phyloP scores from a whole-genome alignment of 2,113 vertebrate species.

The Tachysurus vachellii region DNA sequence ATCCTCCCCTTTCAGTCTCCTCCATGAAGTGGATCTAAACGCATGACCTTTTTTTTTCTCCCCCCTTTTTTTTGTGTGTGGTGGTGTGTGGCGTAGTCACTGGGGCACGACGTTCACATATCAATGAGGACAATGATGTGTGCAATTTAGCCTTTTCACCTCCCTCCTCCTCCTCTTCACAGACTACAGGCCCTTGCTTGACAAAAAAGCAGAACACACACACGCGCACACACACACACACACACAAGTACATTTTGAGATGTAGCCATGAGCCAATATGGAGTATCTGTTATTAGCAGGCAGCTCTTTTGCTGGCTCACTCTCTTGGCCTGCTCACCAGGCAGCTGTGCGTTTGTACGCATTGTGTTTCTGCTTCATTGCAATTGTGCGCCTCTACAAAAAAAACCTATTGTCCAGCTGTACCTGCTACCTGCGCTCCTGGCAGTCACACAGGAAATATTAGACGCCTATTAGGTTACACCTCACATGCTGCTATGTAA shows the following conservation, averaged over 20 bases:
- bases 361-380: conserved; percentile 53
- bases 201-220: conserved; percentile 52
- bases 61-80: not conserved
- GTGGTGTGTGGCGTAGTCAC: conserved; percentile 57
- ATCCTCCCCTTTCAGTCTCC: conserved; percentile 29
- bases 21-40: conserved; percentile 52
- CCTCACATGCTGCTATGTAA: conserved; percentile 55
- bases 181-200: conserved; percentile 8
- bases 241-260: conserved; percentile 34
- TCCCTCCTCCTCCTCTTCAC: conserved; percentile 45
- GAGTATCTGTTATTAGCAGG: conserved; percentile 58
- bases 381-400: conserved; percentile 44
- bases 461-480: conserved; percentile 61
- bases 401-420: conserved; percentile 53
- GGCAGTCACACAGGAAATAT: conserved; percentile 53
- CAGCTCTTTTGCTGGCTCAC: conserved; percentile 35
- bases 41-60: conserved; percentile 39
- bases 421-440: conserved; percentile 46
- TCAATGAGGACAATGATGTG: conserved; percentile 73
- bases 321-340: conserved; percentile 39
- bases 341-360: conserved; percentile 51
- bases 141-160: conserved; percentile 79
- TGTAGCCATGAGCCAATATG: conserved; percentile 42
- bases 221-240: conserved; percentile 36
- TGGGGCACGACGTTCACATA: conserved; percentile 67